Evolutionary conservation across 1,140 invertebrate species (phyloP).

Genomic region (Paraescarpia echinospica): DNA sequence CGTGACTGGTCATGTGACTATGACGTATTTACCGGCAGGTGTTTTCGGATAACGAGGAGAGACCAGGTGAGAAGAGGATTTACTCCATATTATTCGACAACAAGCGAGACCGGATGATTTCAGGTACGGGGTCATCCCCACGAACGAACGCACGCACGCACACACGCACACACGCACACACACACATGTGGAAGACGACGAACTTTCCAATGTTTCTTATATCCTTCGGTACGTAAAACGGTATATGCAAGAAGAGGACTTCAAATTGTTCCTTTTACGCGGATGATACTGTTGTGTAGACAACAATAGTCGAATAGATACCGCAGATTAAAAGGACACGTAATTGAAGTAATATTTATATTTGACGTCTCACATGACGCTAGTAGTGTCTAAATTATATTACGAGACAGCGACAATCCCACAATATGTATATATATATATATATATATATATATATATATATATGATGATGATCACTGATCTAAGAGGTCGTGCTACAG

Average conservation of each 20-base stretch:
- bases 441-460: too few species aligned
- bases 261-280: too few species aligned
- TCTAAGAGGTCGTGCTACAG: too few species aligned
- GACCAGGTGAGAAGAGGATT: conserved; percentile 55
- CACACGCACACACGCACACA: too few species aligned
- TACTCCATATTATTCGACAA: conserved; percentile 55
- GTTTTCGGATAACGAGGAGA: conserved; percentile 55
- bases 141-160: too few species aligned
- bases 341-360: background rate
- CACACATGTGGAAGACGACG: too few species aligned
- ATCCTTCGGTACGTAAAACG: too few species aligned
- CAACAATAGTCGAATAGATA: background rate
- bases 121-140: conserved; percentile 36
- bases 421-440: too few species aligned
- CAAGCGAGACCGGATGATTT: conserved; percentile 51
- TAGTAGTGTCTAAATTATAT: background rate
- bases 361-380: background rate
- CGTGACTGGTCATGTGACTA: background rate
- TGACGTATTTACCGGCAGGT: conserved; percentile 37
- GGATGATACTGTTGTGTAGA: too few species aligned
- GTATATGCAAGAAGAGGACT: too few species aligned
- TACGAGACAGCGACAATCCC: background rate
- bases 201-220: too few species aligned
- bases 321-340: background rate
- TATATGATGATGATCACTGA: too few species aligned